Evolutionary conservation across 2,113 vertebrate species (phyloP).

Genomic region (Nestor notabilis): DNA sequence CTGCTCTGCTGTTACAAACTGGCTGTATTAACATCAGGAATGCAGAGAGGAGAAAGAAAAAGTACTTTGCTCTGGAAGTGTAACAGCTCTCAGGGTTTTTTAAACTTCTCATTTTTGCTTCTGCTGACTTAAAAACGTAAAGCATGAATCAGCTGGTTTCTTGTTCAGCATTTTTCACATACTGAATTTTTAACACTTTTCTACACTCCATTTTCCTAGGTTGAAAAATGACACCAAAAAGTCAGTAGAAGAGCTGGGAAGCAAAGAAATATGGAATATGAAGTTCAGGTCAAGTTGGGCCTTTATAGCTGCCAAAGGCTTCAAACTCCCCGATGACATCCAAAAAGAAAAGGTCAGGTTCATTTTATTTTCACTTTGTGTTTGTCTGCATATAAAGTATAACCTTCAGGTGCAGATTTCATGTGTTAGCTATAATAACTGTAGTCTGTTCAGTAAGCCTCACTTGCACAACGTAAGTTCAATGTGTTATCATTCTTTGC

Average conservation of each 20-base stretch:
- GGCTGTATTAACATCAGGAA: background rate
- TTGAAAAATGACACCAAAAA: slow-evolving; percentile 41
- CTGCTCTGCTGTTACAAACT: background rate
- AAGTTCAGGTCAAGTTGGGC: slow-evolving; percentile 78
- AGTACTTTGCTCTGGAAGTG: background rate
- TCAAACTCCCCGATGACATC: slow-evolving; percentile 65
- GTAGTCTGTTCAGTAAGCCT: background rate
- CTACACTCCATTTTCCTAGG: slow-evolving; percentile 17
- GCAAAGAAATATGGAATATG: slow-evolving; percentile 72
- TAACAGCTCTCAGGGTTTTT: background rate
- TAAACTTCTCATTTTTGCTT: background rate
- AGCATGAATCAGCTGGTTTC: background rate
- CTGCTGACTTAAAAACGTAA: background rate
- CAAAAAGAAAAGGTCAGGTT: slow-evolving; percentile 76
- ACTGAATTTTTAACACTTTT: background rate
- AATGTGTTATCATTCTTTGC: background rate
- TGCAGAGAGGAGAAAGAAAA: background rate
- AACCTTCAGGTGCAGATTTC: background rate
- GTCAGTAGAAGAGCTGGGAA: slow-evolving; percentile 71
- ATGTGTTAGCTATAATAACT: background rate
- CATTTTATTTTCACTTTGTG: background rate
- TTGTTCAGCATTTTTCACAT: background rate
- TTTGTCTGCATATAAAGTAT: background rate
- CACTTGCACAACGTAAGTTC: background rate
- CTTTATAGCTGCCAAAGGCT: slow-evolving; percentile 76